Percentiles rank a stretch among this genome's conserved stretches.
phyloP scores from a whole-genome alignment of 2,113 vertebrate genomes.

The Alaudala cheleensis region DNA sequence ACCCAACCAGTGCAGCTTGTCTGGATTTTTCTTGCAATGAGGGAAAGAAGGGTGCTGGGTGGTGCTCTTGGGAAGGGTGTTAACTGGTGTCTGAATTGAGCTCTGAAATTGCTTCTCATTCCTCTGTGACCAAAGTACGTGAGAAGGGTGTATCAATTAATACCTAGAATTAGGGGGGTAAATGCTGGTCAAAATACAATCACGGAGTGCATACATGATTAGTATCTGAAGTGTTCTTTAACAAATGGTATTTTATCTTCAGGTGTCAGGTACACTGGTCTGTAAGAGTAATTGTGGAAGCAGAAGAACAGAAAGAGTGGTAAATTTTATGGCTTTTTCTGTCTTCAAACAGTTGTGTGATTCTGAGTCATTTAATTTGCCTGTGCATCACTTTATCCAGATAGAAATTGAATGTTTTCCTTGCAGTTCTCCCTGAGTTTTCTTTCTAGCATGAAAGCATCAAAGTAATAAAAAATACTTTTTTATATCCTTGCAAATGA shows the following conservation, averaged over 20 bases:
- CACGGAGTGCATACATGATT: neutral
- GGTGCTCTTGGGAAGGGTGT: neutral
- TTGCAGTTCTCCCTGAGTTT: neutral
- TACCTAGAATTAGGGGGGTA: neutral
- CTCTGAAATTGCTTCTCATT: neutral
- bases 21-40: neutral
- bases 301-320: neutral
- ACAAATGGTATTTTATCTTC: neutral
- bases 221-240: neutral
- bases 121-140: neutral
- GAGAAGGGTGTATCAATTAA: neutral
- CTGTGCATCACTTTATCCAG: neutral
- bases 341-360: neutral
- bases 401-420: neutral
- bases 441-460: neutral
- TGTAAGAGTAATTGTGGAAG: neutral
- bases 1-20: neutral
- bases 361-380: neutral
- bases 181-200: neutral
- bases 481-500: neutral
- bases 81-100: neutral
- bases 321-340: neutral
- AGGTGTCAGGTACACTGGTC: neutral
- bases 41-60: neutral
- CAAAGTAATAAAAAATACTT: neutral